Conservation (phyloP, 2,797 vertebrate species). For the Ambastaia sidthimunki region DNA sequence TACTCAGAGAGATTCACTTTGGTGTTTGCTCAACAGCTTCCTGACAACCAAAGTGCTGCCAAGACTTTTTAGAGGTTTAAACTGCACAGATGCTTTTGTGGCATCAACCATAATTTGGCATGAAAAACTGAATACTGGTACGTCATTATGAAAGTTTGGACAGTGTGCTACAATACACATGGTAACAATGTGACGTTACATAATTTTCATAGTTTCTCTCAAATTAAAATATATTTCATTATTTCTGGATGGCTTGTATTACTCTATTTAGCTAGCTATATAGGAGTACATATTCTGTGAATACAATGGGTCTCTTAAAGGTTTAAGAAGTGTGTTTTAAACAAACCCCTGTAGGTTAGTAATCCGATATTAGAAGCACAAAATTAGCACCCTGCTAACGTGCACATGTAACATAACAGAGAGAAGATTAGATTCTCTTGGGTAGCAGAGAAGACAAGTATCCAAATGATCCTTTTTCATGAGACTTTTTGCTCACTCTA, state of each 20-base stretch:
- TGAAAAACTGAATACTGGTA: not conserved
- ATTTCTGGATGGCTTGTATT: too few relatives aligned
- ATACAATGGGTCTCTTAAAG: not conserved
- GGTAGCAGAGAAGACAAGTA: slow-evolving; percentile 22
- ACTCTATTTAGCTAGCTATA: too few relatives aligned
- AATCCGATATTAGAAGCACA: not conserved
- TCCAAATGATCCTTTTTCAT: slow-evolving; percentile 23
- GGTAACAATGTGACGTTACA: not conserved
- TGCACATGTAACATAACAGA: not conserved
- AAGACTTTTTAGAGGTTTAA: not conserved
- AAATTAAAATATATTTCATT: too few relatives aligned
- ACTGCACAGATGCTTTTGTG: not conserved
- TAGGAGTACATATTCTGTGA: not conserved
- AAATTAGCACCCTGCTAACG: slow-evolving; percentile 12
- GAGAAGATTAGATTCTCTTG: slow-evolving; percentile 19
- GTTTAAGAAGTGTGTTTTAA: not conserved
- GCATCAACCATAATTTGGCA: not conserved
- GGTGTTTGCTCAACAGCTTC: not conserved
- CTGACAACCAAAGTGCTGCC: not conserved
- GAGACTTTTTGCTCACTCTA: slow-evolving; percentile 11
- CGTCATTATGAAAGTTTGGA: not conserved
- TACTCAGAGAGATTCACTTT: not conserved
- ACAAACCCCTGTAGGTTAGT: slow-evolving; percentile 9
- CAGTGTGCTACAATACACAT: not conserved
- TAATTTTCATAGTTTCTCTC: too few relatives aligned